Conservation (phyloP, 2,888 invertebrate species). For the Onthophagus sagittarius region DNA sequence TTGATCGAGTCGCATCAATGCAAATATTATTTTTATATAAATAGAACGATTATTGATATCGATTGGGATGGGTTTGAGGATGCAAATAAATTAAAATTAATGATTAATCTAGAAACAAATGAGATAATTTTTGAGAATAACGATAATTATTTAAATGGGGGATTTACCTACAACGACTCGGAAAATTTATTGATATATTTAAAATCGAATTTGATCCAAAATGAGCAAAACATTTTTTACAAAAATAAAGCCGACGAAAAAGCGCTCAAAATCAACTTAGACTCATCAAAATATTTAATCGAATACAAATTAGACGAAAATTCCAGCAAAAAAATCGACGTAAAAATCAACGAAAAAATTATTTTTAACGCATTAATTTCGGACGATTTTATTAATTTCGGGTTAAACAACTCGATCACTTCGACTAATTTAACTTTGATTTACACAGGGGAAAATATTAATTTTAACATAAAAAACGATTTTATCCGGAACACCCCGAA, state of each 20-base stretch:
- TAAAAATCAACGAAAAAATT: background rate
- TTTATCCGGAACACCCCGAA: too few relatives aligned
- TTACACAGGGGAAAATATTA: too few relatives aligned
- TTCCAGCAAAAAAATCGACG: background rate
- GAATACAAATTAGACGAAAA: background rate
- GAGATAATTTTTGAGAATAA: slow-evolving; percentile 15
- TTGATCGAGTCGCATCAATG: slow-evolving; percentile 16
- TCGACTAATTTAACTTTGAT: background rate
- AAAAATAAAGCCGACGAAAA: background rate
- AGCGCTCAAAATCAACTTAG: background rate
- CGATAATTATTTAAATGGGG: background rate
- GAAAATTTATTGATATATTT: background rate
- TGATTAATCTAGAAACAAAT: background rate
- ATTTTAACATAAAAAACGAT: too few relatives aligned
- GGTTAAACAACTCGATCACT: background rate
- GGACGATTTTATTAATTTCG: background rate
- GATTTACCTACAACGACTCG: background rate
- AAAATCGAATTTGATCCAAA: background rate
- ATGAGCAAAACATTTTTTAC: background rate
- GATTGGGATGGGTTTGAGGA: slow-evolving; percentile 13
- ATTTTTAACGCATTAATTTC: background rate
- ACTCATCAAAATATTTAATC: background rate
- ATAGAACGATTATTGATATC: slow-evolving; percentile 17
- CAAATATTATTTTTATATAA: slow-evolving; percentile 18
- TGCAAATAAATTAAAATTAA: slow-evolving; percentile 16